These are phyloP conservation scores for Euphydryas editha DNA, from an alignment of 2,888 invertebrate genomes.

Conservation along the genomic window DNA sequence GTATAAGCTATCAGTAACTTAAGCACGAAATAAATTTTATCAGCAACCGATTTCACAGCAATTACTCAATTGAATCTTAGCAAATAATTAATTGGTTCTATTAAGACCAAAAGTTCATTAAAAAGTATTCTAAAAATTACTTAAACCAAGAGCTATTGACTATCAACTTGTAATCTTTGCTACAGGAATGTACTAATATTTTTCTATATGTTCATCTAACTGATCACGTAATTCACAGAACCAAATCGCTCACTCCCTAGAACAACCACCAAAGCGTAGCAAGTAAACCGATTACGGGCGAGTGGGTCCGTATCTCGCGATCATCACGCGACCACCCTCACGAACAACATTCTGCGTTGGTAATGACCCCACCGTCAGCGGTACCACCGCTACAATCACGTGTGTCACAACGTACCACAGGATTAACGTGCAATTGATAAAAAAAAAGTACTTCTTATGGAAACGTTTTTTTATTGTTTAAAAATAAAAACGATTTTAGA, in stretches of 20 bases:
- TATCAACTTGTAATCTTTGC: no score
- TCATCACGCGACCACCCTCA: slow-evolving; percentile 65
- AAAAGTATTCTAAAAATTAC: no score
- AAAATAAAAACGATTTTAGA: not conserved
- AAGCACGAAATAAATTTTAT: no score
- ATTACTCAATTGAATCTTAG: no score
- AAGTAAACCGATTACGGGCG: slow-evolving; percentile 77
- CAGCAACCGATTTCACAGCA: no score
- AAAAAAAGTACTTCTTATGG: not conserved
- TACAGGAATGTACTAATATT: no score
- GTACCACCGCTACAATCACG: slow-evolving; percentile 24
- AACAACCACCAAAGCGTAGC: slow-evolving; percentile 56
- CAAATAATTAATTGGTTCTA: no score
- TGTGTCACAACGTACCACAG: slow-evolving; percentile 37
- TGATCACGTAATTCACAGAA: not conserved
- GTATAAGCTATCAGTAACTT: no score
- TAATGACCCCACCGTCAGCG: slow-evolving; percentile 64
- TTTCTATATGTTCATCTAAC: not conserved
- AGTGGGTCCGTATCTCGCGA: slow-evolving; percentile 63
- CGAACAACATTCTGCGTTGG: slow-evolving; percentile 52
- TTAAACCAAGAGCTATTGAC: no score
- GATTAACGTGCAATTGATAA: slow-evolving; percentile 27
- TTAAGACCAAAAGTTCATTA: no score
- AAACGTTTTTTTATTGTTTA: not conserved
- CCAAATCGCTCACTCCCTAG: slow-evolving; percentile 33